These are phyloP conservation scores for Pithys albifrons DNA, from an alignment of 2,113 vertebrate species.

Conservation along the genomic window DNA sequence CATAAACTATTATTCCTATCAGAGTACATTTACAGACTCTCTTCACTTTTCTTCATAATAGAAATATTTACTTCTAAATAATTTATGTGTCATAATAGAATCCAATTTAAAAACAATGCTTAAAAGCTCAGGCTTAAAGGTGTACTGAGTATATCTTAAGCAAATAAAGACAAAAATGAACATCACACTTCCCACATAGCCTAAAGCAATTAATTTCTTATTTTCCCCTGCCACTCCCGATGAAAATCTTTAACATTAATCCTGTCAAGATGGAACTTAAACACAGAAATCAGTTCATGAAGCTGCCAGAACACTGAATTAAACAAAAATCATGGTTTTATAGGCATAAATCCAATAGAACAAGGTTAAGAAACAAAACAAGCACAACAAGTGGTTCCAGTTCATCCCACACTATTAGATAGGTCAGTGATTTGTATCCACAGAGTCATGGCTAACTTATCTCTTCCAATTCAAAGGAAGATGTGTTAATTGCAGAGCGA, in stretches of 20 bases:
- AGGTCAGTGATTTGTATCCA: not conserved
- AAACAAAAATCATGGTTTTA: not conserved
- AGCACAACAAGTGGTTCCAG: not conserved
- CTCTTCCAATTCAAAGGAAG: not conserved
- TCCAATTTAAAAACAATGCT: not conserved
- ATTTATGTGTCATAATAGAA: not conserved
- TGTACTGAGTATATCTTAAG: not conserved
- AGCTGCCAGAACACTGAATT: not conserved
- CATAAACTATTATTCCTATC: not conserved
- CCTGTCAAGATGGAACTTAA: not conserved
- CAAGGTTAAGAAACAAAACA: not conserved
- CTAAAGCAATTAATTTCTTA: not conserved
- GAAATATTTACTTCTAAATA: not conserved
- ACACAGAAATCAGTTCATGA: not conserved
- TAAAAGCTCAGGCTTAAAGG: not conserved
- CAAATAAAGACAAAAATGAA: not conserved
- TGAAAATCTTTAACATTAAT: not conserved
- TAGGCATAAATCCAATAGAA: not conserved
- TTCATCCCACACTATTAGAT: not conserved
- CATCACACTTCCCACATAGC: not conserved
- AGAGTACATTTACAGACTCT: not conserved
- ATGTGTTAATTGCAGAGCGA: conserved; percentile 15
- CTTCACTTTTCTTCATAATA: not conserved
- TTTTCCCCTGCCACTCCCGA: not conserved
- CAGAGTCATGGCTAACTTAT: not conserved